Evolutionary conservation across 1,140 invertebrate species (phyloP).

Genomic region (Hestina assimilis): DNA sequence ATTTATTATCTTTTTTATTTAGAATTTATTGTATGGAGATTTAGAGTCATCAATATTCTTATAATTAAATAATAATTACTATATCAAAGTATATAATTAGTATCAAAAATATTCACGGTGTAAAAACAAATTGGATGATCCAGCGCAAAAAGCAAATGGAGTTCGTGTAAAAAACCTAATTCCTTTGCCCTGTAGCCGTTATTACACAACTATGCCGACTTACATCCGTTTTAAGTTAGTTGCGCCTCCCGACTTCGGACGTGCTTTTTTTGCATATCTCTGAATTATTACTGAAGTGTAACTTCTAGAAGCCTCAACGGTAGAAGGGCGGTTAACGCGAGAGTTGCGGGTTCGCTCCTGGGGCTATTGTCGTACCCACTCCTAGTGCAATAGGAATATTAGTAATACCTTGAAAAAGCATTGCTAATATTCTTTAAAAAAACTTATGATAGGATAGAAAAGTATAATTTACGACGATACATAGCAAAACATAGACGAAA

Average conservation of each 20-base stretch:
- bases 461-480: no score
- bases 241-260: neutral
- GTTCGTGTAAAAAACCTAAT: slow-evolving; percentile 9
- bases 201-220: slow-evolving; percentile 21
- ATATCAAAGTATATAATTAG: neutral
- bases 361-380: no score
- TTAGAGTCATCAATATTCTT: neutral
- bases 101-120: neutral
- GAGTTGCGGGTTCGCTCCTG: no score
- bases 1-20: no score
- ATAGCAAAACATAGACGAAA: no score
- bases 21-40: neutral
- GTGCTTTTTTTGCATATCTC: neutral
- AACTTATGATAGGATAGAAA: no score
- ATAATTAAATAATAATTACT: neutral
- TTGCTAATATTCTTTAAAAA: no score
- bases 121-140: slow-evolving; percentile 3
- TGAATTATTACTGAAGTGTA: no score
- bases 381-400: no score
- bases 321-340: no score
- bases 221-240: slow-evolving; percentile 12
- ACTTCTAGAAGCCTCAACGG: no score
- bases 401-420: no score
- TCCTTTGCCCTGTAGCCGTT: slow-evolving; percentile 9
- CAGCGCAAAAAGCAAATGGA: neutral